Conservation (phyloP, 2,797 vertebrate species). For the Gambusia yucatana region DNA sequence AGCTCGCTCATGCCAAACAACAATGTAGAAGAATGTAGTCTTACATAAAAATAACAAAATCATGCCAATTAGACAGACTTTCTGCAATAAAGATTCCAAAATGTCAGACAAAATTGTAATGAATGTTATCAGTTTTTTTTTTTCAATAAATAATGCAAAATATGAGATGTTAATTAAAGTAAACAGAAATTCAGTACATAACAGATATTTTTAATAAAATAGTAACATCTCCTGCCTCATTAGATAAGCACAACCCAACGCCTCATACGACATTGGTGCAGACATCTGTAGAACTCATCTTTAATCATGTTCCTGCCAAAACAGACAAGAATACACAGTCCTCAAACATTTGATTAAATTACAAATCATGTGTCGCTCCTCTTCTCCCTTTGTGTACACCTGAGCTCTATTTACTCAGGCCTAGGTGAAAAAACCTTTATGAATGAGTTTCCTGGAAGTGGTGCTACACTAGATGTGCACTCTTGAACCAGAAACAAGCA, state of each 20-base stretch:
- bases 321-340: constrained; percentile 40
- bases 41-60: not conserved
- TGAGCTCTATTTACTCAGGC: constrained; percentile 25
- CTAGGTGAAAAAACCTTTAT: not conserved
- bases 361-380: constrained; percentile 23
- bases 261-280: constrained; percentile 38
- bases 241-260: constrained; percentile 30
- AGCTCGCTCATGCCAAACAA: not conserved
- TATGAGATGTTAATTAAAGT: constrained; percentile 16
- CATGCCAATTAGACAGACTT: not conserved
- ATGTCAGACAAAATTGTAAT: not conserved
- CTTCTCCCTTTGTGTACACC: constrained; percentile 6
- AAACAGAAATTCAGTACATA: constrained; percentile 8
- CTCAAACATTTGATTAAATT: constrained; percentile 64
- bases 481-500: constrained; percentile 52
- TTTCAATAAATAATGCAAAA: constrained; percentile 7
- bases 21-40: not conserved
- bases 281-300: constrained; percentile 59
- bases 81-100: not conserved
- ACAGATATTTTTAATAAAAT: constrained; percentile 17
- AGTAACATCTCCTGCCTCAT: constrained; percentile 12
- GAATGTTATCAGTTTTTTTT: not conserved
- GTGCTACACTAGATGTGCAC: constrained; percentile 28
- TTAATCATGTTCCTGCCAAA: constrained; percentile 59
- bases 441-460: constrained; percentile 43